These are phyloP conservation scores for Aplysia californica DNA, from an alignment of 1,140 invertebrate genomes.

Conservation along the genomic window DNA sequence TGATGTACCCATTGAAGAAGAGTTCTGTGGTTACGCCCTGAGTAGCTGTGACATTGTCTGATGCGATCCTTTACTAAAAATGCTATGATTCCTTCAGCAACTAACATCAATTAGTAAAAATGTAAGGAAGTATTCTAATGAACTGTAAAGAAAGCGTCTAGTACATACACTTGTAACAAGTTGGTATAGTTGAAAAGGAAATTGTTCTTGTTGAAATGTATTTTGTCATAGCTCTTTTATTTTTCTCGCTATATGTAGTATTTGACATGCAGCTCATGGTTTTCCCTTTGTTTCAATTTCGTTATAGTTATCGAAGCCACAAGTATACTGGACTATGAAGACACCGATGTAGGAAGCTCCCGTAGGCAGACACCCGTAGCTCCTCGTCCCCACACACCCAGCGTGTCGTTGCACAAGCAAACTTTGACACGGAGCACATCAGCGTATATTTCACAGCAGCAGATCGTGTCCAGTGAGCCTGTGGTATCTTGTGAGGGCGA, in stretches of 20 bases:
- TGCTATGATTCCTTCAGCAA: no score
- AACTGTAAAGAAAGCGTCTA: no score
- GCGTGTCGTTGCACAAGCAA: not conserved
- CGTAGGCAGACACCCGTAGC: not conserved
- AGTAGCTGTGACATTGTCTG: no score
- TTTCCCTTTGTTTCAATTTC: conserved; percentile 2
- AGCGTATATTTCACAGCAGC: not conserved
- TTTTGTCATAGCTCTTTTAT: not conserved
- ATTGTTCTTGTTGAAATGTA: not conserved
- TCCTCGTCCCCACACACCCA: not conserved
- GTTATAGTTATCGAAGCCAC: conserved; percentile 51
- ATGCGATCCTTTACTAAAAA: no score
- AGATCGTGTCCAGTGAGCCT: not conserved
- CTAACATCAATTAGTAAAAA: no score
- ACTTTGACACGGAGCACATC: not conserved
- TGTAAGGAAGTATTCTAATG: no score
- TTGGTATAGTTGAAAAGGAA: not conserved
- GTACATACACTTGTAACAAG: not conserved
- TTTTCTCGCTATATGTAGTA: no score
- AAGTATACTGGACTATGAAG: conserved; percentile 39
- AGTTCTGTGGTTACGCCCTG: no score
- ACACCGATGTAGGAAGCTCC: conserved; percentile 6
- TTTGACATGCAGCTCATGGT: no score
- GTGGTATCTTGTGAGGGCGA: not conserved
- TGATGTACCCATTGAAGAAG: no score